A percentile compares a stretch with the other conserved stretches of the same genome.
Evolutionary conservation across 2,888 invertebrate genomes (phyloP).

Genomic region (Cosmopolites sordidus): DNA sequence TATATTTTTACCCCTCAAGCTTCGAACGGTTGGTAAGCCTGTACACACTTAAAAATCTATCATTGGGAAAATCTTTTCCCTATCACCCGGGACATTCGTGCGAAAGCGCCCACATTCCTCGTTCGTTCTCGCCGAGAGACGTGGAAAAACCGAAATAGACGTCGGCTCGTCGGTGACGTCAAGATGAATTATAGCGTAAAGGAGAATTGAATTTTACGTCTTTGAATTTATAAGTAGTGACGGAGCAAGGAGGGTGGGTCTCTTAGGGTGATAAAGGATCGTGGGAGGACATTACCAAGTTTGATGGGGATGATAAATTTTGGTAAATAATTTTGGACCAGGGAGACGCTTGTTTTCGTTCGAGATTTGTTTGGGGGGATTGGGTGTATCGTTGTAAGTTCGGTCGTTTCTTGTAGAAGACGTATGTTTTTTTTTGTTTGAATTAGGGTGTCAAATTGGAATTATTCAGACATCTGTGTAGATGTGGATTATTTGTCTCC

Average conservation of each 20-base stretch:
- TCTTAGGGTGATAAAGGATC: too few relatives aligned
- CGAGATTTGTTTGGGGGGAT: neutral
- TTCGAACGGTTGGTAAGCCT: too few relatives aligned
- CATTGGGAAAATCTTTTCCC: neutral
- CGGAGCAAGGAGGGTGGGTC: neutral
- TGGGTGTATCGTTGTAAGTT: too few relatives aligned
- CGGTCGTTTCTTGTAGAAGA: too few relatives aligned
- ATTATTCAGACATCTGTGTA: too few relatives aligned
- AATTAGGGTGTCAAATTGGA: too few relatives aligned
- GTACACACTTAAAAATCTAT: too few relatives aligned
- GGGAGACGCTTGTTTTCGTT: neutral
- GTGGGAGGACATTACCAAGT: neutral
- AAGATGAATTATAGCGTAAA: slow-evolving; percentile 4
- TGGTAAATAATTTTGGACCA: neutral
- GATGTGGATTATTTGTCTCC: too few relatives aligned
- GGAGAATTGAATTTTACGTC: neutral
- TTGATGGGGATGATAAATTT: neutral
- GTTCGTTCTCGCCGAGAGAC: neutral
- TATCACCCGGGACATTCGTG: neutral
- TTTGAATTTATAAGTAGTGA: slow-evolving; percentile 1
- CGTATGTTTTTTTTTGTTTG: too few relatives aligned
- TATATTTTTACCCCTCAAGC: too few relatives aligned
- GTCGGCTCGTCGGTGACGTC: slow-evolving; percentile 3
- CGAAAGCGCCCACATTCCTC: neutral
- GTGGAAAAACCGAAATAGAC: slow-evolving; percentile 14